Conservation (phyloP, 2,797 vertebrate species). For the Tamandua tetradactyla region DNA sequence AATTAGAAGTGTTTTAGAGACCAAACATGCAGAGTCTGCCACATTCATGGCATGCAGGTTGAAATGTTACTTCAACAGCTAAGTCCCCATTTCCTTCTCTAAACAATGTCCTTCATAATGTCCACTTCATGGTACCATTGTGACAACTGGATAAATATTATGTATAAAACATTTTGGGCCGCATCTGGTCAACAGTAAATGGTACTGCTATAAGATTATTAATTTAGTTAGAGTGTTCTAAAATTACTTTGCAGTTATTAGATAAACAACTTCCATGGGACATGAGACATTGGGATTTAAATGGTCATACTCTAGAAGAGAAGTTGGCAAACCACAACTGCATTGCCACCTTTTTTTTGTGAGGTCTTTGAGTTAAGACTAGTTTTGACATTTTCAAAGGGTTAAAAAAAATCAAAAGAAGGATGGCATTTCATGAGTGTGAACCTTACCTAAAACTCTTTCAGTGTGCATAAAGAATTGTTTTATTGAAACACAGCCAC, state of each 20-base stretch:
- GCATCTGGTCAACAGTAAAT: not conserved
- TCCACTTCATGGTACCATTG: not conserved
- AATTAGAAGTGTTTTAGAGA: not conserved
- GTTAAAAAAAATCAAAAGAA: too few species aligned
- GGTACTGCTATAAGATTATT: not conserved
- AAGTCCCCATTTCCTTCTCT: not conserved
- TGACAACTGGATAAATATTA: not conserved
- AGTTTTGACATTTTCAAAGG: too few species aligned
- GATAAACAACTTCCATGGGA: not conserved
- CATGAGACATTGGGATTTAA: not conserved
- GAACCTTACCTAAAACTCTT: too few species aligned
- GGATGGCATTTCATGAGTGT: too few species aligned
- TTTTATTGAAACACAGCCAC: not conserved
- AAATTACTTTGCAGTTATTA: not conserved
- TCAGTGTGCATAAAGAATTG: not conserved
- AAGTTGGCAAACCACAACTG: not conserved
- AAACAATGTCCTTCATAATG: not conserved
- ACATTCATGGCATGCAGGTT: not conserved
- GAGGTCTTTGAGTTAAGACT: not conserved
- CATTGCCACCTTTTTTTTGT: not conserved
- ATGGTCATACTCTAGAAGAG: not conserved
- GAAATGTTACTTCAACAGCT: too few species aligned
- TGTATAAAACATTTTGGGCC: not conserved
- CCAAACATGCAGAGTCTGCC: not conserved
- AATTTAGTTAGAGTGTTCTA: not conserved